These are phyloP conservation scores for Scomberomorus guttatus DNA, from an alignment of 2,797 vertebrate genomes.

Conservation along the genomic window DNA sequence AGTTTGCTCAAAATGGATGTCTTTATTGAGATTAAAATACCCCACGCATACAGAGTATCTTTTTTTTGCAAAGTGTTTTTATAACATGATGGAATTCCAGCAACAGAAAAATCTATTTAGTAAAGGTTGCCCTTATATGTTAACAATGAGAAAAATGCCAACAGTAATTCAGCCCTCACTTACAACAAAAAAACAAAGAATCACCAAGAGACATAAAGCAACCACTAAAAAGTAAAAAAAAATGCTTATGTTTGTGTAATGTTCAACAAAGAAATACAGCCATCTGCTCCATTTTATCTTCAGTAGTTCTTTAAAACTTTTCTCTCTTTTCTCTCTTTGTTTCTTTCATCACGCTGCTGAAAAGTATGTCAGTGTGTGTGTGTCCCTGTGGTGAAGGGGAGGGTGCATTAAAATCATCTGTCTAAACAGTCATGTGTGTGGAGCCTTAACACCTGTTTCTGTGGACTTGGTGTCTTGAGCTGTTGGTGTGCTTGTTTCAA, in stretches of 20 bases:
- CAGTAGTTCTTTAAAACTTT: conserved; percentile 9
- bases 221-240: conserved; percentile 13
- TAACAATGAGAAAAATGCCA: background rate
- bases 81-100: background rate
- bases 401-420: conserved; percentile 66
- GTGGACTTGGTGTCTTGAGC: conserved; percentile 34
- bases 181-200: background rate
- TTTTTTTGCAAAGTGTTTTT: conserved; percentile 1
- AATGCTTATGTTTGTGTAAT: conserved; percentile 10
- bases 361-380: conserved; percentile 18
- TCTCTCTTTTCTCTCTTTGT: conserved; percentile 16
- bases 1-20: background rate
- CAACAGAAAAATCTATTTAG: background rate
- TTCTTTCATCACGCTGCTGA: conserved; percentile 46
- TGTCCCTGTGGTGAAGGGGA: conserved; percentile 29
- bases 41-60: background rate
- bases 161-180: background rate
- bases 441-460: conserved; percentile 76
- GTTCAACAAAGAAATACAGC: conserved; percentile 29
- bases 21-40: conserved; percentile 17
- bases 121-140: background rate
- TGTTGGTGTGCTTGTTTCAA: conserved; percentile 47
- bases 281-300: conserved; percentile 51
- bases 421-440: conserved; percentile 71
- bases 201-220: background rate